Percentiles rank a stretch among this genome's conserved stretches.
phyloP scores from a whole-genome alignment of 2,888 invertebrate genomes.

The Galerucella calmariensis region DNA sequence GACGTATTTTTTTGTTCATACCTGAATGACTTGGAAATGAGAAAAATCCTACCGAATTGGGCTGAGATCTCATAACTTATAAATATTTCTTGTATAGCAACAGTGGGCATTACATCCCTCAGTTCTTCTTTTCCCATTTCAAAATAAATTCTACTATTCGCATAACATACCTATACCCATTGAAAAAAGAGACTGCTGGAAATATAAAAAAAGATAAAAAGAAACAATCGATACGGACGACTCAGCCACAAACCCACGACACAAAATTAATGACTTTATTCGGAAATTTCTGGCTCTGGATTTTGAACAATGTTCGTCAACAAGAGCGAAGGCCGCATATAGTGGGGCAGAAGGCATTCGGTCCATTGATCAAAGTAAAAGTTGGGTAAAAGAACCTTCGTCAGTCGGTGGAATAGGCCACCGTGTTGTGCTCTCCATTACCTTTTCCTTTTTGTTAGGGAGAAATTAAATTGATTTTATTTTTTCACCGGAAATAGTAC shows the following conservation, averaged over 20 bases:
- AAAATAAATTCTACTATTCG: no score
- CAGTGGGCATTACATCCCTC: no score
- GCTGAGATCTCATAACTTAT: no score
- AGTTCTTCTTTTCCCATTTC: no score
- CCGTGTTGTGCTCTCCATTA: constrained; percentile 22
- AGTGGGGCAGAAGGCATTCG: constrained; percentile 23
- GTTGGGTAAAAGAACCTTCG: constrained; percentile 17
- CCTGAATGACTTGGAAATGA: no score
- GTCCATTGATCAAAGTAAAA: constrained; percentile 31
- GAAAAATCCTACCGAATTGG: no score
- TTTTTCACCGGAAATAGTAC: no score
- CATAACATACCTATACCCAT: no score
- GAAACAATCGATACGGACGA: not conserved
- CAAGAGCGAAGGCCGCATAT: constrained; percentile 10
- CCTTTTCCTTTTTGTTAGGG: constrained; percentile 6
- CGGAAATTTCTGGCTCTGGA: constrained; percentile 20
- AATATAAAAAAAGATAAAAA: not conserved
- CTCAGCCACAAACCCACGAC: constrained; percentile 3
- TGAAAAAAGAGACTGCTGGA: not conserved
- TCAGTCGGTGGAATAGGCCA: constrained; percentile 1
- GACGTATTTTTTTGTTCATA: no score
- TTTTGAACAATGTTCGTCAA: constrained; percentile 29
- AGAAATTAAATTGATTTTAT: constrained; percentile 6
- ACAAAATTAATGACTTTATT: constrained; percentile 4
- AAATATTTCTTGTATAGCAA: no score